Evolutionary conservation across 2,797 vertebrate species (phyloP).

Genomic region (Falco berigora): DNA sequence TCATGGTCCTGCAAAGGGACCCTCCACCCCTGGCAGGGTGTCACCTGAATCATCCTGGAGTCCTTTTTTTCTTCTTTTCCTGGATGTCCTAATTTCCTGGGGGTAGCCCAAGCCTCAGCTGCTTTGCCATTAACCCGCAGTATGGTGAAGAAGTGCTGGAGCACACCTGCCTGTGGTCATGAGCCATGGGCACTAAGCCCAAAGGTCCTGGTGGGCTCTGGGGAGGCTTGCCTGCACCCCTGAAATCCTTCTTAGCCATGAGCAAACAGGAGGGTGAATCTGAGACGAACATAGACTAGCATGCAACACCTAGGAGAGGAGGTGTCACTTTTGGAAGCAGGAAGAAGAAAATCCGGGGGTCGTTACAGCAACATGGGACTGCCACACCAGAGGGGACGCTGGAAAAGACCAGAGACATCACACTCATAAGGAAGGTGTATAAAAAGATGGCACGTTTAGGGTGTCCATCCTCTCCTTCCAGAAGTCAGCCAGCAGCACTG

Average conservation of each 20-base stretch:
- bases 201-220: background rate
- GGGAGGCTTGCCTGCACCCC: background rate
- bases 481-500: background rate
- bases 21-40: background rate
- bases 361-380: background rate
- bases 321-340: background rate
- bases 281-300: background rate
- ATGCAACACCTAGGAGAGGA: background rate
- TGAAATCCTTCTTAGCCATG: background rate
- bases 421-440: background rate
- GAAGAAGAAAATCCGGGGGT: background rate
- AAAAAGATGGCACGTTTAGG: background rate
- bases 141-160: background rate
- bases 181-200: background rate
- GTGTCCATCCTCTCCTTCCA: background rate
- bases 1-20: background rate
- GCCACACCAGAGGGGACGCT: too few relatives aligned
- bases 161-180: accelerated
- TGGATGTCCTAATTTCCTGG: background rate
- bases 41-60: background rate
- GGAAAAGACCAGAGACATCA: background rate
- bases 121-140: background rate
- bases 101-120: background rate
- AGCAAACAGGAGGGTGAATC: background rate
- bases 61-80: background rate